Percentiles rank a stretch among this genome's conserved stretches.
Evolutionary conservation across 2,113 vertebrate species (phyloP).

Genomic region (Aptenodytes patagonicus): DNA sequence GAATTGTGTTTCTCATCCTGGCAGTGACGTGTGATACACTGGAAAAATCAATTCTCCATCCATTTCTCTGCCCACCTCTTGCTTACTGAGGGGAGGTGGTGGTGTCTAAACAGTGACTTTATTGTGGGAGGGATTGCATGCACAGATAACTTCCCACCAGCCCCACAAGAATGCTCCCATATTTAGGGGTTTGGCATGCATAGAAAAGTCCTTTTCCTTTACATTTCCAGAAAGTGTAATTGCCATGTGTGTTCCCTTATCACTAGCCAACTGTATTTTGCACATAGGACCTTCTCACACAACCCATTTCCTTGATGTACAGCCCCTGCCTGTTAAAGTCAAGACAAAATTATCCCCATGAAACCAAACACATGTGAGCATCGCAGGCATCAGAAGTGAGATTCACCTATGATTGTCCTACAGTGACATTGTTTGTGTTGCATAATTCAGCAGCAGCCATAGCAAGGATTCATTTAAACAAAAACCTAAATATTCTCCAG

Average conservation of each 20-base stretch:
- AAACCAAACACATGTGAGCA: background rate
- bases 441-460: background rate
- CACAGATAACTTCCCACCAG: background rate
- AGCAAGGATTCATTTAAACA: background rate
- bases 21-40: background rate
- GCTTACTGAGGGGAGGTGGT: background rate
- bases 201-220: background rate
- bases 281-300: background rate
- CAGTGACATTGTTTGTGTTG: background rate
- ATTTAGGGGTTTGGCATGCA: background rate
- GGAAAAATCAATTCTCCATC: background rate
- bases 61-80: background rate
- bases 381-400: background rate
- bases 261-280: background rate
- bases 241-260: background rate
- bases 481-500: background rate
- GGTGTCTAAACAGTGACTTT: background rate
- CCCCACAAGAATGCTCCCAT: background rate
- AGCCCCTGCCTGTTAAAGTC: background rate
- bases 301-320: background rate
- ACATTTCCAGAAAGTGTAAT: background rate
- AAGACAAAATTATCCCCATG: background rate
- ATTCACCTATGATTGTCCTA: background rate
- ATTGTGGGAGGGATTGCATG: accelerated
- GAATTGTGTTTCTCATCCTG: background rate